Base-by-base conservation (phyloP, 1,140 invertebrate species). In the Thalassaphorura encarpata region DNA sequence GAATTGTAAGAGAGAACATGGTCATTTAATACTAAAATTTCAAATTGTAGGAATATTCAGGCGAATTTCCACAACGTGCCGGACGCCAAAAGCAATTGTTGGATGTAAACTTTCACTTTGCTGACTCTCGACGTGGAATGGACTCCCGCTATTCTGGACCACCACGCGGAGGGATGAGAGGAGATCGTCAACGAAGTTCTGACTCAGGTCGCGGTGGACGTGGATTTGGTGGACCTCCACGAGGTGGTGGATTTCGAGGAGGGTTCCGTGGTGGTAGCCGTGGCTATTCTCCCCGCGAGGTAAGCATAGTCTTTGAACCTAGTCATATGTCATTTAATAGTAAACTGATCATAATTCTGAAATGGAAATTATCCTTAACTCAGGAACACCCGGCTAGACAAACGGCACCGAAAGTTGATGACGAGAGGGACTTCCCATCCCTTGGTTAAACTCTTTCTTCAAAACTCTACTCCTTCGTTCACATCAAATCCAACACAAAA, bases 401-500 rank as follows among this genome's bases (percentile, higher is more conserved):
- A 62, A 74, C 81, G 60, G 89, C 89, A 68, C 92, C 92, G 21
- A 92, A 91, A 72, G 88, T 96, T 48, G 89, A 94, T 71, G 90
- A 96, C 75, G 90, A 90, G 76, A 83, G 86, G 69, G 90, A 93
- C 75, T 95, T 96, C 75, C 92, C 92, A 60, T 89, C 87, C 66
- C 77, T 93, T 69, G 84, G 85, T 71, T 88, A 84, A 68, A 21
- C 11, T 24, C 8, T 26, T 5, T 26, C 45, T 6, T 36, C 33
- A 42, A 13, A 51, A 33, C 23, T 5, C 28, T 5, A 51, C 15
- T 21, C 15, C 16, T 21, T 4, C 16, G 4, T 48, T 16, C 15
- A 48, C 16, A 21, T 18, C 28, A 48, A 15, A 15, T 21, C 15
- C 46, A 48, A 21, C 5, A 48, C 23, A 48, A n/a, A 36, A 8